phyloP scores from a whole-genome alignment of 2,888 invertebrate genomes.

The Diarsia mendica region DNA sequence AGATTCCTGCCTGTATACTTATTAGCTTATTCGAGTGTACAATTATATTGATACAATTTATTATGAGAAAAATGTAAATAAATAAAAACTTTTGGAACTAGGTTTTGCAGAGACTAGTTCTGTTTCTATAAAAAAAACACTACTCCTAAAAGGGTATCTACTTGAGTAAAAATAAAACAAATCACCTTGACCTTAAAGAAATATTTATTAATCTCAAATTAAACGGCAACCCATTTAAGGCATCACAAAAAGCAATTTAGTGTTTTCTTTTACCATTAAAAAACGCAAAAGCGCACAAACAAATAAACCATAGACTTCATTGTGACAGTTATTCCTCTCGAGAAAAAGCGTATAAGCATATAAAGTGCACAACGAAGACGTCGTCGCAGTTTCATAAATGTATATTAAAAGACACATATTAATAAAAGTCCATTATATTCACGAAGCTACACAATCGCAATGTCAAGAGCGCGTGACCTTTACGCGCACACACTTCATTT shows the following conservation, averaged over 20 bases:
- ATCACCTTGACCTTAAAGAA: background rate
- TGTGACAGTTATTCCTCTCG: slow-evolving; percentile 30
- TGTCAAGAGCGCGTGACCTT: too few relatives aligned
- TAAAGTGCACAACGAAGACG: slow-evolving; percentile 38
- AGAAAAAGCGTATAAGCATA: slow-evolving; percentile 26
- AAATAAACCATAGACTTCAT: slow-evolving; percentile 47
- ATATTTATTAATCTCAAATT: slow-evolving; percentile 27
- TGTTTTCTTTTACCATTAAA: slow-evolving; percentile 32
- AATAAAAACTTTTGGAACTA: background rate
- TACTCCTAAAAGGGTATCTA: too few relatives aligned
- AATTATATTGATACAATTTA: background rate
- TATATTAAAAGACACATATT: slow-evolving; percentile 59
- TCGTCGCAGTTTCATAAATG: slow-evolving; percentile 42
- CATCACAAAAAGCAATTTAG: slow-evolving; percentile 17
- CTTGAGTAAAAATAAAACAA: background rate
- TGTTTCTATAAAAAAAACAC: background rate
- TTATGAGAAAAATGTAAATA: background rate
- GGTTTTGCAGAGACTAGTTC: background rate
- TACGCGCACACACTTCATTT: slow-evolving; percentile 77
- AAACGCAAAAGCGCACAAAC: slow-evolving; percentile 20
- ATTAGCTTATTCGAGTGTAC: background rate
- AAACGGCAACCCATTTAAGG: slow-evolving; percentile 13
- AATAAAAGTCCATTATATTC: slow-evolving; percentile 64
- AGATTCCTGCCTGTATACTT: too few relatives aligned
- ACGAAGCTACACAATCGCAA: slow-evolving; percentile 65